Conservation (phyloP, 2,888 invertebrate species). For the Mesochorus sp. region DNA sequence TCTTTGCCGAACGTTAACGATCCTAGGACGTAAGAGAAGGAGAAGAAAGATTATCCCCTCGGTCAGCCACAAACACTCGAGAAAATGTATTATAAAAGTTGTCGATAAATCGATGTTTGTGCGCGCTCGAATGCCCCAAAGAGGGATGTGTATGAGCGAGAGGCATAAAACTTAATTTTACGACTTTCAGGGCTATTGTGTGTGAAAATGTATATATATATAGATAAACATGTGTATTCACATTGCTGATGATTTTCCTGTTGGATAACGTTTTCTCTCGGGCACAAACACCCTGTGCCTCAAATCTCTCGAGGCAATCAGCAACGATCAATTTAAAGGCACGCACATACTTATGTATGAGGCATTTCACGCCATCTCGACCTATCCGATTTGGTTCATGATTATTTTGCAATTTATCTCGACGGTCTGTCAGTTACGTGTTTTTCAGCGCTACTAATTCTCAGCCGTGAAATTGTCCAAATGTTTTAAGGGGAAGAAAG, state of each 20-base stretch:
- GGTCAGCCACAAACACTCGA: background rate
- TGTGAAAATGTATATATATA: too few species aligned
- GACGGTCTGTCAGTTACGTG: too few species aligned
- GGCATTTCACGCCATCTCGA: background rate
- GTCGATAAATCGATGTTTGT: background rate
- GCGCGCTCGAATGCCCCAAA: background rate
- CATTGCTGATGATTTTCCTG: background rate
- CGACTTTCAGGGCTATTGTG: too few species aligned
- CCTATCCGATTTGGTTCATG: background rate
- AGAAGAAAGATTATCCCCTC: slow-evolving; percentile 8
- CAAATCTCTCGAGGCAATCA: background rate
- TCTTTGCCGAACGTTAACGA: slow-evolving; percentile 42
- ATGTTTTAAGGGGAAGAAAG: too few species aligned
- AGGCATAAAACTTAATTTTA: too few species aligned
- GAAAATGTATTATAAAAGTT: slow-evolving; percentile 11
- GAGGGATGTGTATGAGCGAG: background rate
- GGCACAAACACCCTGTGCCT: slow-evolving; percentile 1
- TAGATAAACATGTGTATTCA: too few species aligned
- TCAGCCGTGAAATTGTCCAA: too few species aligned
- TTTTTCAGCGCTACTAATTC: too few species aligned
- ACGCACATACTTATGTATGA: background rate
- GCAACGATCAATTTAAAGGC: background rate
- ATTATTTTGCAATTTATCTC: background rate
- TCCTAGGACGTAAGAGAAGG: slow-evolving; percentile 11
- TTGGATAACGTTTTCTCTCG: background rate